phyloP scores from a whole-genome alignment of 2,888 invertebrate species.

The Tipula lateralis region DNA sequence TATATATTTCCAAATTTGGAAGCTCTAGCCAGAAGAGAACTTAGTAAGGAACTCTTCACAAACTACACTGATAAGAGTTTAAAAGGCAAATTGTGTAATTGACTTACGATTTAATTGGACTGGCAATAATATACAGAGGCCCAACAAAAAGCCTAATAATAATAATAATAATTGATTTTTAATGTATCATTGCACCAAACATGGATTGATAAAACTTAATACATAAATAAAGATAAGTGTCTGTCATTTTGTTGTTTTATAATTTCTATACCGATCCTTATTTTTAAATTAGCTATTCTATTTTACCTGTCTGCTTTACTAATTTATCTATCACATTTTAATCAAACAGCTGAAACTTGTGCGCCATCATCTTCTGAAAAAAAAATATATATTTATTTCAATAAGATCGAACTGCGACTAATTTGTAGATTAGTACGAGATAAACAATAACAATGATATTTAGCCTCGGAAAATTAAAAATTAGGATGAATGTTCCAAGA shows the following conservation, averaged over 20 bases:
- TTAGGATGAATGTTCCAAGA: too few relatives aligned
- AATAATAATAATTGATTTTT: background rate
- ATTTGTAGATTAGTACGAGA: too few relatives aligned
- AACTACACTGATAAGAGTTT: too few relatives aligned
- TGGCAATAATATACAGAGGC: background rate
- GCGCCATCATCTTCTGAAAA: conserved; percentile 38
- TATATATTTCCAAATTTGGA: too few relatives aligned
- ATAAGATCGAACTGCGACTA: too few relatives aligned
- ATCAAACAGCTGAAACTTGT: conserved; percentile 38
- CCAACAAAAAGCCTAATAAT: background rate
- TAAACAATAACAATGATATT: too few relatives aligned
- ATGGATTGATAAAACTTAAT: background rate
- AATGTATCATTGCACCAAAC: background rate
- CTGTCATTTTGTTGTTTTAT: background rate
- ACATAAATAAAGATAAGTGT: background rate
- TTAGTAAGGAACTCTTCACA: too few relatives aligned
- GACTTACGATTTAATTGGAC: too few relatives aligned
- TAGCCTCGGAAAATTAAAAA: too few relatives aligned
- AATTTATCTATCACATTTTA: background rate
- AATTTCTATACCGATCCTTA: background rate
- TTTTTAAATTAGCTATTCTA: background rate
- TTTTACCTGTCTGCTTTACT: background rate
- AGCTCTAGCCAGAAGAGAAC: too few relatives aligned
- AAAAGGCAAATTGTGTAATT: too few relatives aligned
- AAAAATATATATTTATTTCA: background rate